phyloP scores from a whole-genome alignment of 2,113 vertebrate species.

The Prionailurus viverrinus region DNA sequence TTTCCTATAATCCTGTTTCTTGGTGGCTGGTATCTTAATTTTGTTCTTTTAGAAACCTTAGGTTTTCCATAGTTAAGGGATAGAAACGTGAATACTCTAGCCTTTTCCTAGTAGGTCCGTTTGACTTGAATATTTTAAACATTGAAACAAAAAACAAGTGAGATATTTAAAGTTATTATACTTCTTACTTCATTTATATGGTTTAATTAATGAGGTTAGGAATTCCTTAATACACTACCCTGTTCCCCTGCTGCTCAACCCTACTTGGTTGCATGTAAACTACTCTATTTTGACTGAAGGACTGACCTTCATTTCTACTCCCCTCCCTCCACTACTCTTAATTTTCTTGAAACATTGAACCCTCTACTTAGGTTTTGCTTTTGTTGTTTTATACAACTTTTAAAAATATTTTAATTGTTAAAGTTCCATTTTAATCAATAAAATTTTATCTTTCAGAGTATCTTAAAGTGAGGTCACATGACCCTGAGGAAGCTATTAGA shows the following conservation, averaged over 20 bases:
- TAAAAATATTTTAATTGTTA: constrained; percentile 33
- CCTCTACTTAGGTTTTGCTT: constrained; percentile 20
- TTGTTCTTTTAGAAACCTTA: neutral
- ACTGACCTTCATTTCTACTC: neutral
- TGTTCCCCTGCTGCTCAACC: neutral
- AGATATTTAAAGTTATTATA: neutral
- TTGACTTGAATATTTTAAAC: constrained; percentile 40
- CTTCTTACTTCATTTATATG: neutral
- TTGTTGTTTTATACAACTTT: constrained; percentile 5
- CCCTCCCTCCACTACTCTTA: neutral
- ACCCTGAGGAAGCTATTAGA: constrained; percentile 98
- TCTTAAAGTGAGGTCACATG: constrained; percentile 98
- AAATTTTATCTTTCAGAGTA: constrained; percentile 90
- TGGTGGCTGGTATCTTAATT: neutral
- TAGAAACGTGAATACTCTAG: neutral
- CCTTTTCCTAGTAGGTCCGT: neutral
- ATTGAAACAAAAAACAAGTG: neutral
- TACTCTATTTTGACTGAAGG: neutral
- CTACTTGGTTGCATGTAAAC: neutral
- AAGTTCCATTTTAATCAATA: constrained; percentile 62
- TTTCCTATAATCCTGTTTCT: neutral
- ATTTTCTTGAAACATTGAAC: constrained; percentile 40
- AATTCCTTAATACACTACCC: neutral
- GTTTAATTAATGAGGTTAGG: neutral
- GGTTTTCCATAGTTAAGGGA: neutral